Percentiles rank a stretch among this genome's conserved stretches.
Conservation (phyloP, 2,888 invertebrate genomes). For the Drosophila eohydei region DNA sequence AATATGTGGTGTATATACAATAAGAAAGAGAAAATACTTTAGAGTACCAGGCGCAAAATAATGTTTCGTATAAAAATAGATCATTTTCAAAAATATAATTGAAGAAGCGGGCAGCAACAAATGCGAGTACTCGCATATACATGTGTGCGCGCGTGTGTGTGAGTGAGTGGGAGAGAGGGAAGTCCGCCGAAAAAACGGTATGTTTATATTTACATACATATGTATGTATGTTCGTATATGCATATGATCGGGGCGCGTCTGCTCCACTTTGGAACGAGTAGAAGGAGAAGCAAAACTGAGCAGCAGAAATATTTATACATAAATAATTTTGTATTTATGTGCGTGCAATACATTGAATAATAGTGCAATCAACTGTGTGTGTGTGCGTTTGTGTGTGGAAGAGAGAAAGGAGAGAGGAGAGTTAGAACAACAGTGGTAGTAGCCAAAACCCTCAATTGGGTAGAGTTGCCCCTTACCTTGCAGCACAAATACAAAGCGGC, state of each 20-base stretch:
- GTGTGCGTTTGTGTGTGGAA: not conserved
- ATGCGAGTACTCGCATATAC: constrained; percentile 37
- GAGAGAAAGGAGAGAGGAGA: not conserved
- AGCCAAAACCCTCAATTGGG: constrained; percentile 31
- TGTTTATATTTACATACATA: constrained; percentile 18
- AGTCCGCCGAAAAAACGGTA: constrained; percentile 42
- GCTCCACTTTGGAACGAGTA: constrained; percentile 49
- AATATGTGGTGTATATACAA: constrained; percentile 15
- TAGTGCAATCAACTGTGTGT: constrained; percentile 55
- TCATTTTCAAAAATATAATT: constrained; percentile 59
- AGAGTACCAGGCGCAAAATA: constrained; percentile 57
- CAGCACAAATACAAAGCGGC: constrained; percentile 32
- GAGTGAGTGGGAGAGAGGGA: constrained; percentile 19
- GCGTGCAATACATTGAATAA: constrained; percentile 43
- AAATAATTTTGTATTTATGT: constrained; percentile 18
- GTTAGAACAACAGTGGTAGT: constrained; percentile 24
- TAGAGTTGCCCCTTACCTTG: constrained; percentile 58
- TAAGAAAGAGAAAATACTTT: constrained; percentile 35
- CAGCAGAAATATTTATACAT: constrained; percentile 23
- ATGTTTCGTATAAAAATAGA: constrained; percentile 63
- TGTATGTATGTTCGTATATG: constrained; percentile 11
- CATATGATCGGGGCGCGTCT: constrained; percentile 44
- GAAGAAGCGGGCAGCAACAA: constrained; percentile 50
- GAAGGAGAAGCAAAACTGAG: constrained; percentile 13
- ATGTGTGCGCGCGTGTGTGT: constrained; percentile 9